Base-by-base conservation (phyloP, 2,797 vertebrate species). In the Pterois miles region DNA sequence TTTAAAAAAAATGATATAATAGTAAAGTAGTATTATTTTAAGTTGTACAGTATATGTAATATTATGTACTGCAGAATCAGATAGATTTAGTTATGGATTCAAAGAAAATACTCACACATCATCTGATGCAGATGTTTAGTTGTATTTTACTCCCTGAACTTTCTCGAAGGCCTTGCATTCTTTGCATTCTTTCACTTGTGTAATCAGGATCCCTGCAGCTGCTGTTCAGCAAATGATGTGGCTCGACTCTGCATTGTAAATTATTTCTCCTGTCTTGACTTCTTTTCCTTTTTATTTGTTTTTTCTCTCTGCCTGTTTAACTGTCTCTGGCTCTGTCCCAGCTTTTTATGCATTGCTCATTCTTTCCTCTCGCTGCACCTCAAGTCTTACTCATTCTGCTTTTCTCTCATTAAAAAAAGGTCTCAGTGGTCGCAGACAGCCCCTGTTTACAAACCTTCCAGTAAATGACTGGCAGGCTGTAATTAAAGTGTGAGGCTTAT, bases 181-280 rank as follows among this genome's bases (percentile, higher is more conserved):
- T 82, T 78, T 75, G 69, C 66, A 71, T 76, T 82, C 59, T 85
- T 91, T 70, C 8, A 62, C 72, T 90, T 90, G 92, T 91, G 90
- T 81, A 93, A 93, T 83, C 74, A 67, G 70, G 74, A 67, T 78
- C 78, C 69, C 80, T 65, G 87, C 71, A 81, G 88, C 84, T 85
- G 65, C 43, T 60, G 0, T 18, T 71, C 60, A 16, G 54, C 60
- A 78, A 72, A 80, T 46, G 62, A 62, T 4, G 8, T 5, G 12
- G 38, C 64, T 66, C 7, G 1, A 29, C 16, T n/a, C 53, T 8
- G 52, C 73, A 33, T 57, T 18, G 27, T 68, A 38, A 66, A 71
- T 70, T 1, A 23, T 12, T 72, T n/a, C 31, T 52, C 59, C 29
- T 66, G 22, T 27, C 1, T 48, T 22, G 8, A 23, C 8, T 31